Evolutionary conservation across 2,113 vertebrate species (phyloP), one percentile per base, ranked within the genome.

Genomic region (Anarhynchus alexandrinus): DNA sequence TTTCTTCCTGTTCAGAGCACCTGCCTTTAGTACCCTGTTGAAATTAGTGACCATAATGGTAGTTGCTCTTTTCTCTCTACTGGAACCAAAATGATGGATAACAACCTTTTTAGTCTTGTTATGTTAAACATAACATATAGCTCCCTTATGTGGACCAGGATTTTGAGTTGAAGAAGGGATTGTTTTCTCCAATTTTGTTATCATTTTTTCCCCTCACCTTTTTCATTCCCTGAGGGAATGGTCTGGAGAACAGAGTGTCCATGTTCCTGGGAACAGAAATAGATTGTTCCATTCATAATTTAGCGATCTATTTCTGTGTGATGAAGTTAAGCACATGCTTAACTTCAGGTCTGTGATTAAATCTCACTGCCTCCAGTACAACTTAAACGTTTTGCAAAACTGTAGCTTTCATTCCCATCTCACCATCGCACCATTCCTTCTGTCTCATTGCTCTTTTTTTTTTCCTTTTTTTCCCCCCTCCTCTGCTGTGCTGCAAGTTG

Each of bases 281-380:
- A 97, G 96, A 90, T 89, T 64, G 72, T 95, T 96, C 93, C 93
- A 97, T 94, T 96, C 93, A 97, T 95, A 93, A 93, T 97, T 97
- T 79, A 97, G 92, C 62, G 74, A 92, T 94, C 91, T 90, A 88
- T 97, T 97, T 94, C 96, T 94, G 84, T 88, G 96, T 94, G 92
- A 94, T 62, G 38, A 81, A 94, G 91, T 95, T 97, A 95, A 95
- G 95, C 89, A 91, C 91, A 78, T 73, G 91, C 94, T 90, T 97
- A 97, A 94, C 83, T 97, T 95, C 55, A 82, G 34, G 54, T 66
- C 90, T 66, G 45, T 89, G 85, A 92, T 97, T 96, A 96, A 94
- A 96, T 87, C 93, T 84, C 87, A 82, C 71, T 90, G 80, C 86
- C 78, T 92, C 58, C 77, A 79, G 36, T 76, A 67, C 2, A 9